A percentile compares a stretch with the other conserved stretches of the same genome.
These are phyloP conservation scores for Scaptomyza reducta DNA, from an alignment of 2,888 invertebrate genomes.

Conservation along the genomic window DNA sequence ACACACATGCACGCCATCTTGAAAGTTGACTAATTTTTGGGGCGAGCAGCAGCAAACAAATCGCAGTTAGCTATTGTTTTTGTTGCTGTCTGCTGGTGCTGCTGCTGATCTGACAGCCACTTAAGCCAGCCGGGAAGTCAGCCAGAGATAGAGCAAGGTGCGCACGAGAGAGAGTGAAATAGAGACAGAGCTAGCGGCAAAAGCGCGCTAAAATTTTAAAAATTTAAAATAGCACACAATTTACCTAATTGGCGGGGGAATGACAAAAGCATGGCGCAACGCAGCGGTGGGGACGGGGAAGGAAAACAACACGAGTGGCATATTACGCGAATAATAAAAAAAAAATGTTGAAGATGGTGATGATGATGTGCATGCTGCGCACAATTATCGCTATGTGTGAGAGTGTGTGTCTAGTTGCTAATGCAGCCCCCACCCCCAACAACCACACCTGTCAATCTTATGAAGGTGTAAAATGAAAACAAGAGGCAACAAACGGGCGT, in stretches of 20 bases:
- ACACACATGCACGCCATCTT: conserved; percentile 56
- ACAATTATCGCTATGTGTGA: conserved; percentile 58
- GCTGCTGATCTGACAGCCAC: conserved; percentile 51
- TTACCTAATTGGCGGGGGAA: conserved; percentile 82
- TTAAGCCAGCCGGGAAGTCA: conserved; percentile 58
- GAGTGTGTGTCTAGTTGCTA: conserved; percentile 38
- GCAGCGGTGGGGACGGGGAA: not conserved
- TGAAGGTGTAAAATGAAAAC: conserved; percentile 52
- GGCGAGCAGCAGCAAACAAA: conserved; percentile 58
- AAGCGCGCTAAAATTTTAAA: conserved; percentile 72
- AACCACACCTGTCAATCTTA: conserved; percentile 69
- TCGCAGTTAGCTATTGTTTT: conserved; percentile 56
- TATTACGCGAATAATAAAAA: conserved; percentile 61
- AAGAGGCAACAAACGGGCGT: conserved; percentile 57
- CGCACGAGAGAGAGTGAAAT: conserved; percentile 1
- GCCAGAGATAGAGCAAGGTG: conserved; percentile 29
- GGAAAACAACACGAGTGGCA: conserved; percentile 45
- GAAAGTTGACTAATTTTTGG: conserved; percentile 73
- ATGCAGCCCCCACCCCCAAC: conserved; percentile 36
- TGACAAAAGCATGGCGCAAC: conserved; percentile 22
- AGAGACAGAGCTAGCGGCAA: conserved; percentile 38
- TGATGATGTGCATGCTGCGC: conserved; percentile 65
- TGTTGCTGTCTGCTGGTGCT: conserved; percentile 24
- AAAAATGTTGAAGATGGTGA: conserved; percentile 37
- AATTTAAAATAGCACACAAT: conserved; percentile 84